These are phyloP conservation scores for Corydoras sp. DNA, from an alignment of 2,113 vertebrate genomes.

Conservation along the genomic window DNA sequence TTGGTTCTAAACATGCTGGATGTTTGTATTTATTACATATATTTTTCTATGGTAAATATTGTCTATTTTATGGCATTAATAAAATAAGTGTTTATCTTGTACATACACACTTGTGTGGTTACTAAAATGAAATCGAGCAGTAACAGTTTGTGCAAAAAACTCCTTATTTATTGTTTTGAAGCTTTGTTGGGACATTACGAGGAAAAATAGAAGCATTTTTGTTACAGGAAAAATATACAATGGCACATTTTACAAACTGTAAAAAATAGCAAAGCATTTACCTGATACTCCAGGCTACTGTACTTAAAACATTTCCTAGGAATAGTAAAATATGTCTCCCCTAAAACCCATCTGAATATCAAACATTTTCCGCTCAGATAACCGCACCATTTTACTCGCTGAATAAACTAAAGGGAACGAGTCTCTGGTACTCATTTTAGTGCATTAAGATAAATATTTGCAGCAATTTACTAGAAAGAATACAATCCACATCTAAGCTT, in stretches of 20 bases:
- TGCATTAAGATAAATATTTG: neutral
- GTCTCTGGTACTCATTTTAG: neutral
- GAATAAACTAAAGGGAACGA: neutral
- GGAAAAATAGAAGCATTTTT: constrained; percentile 50
- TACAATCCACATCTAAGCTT: too few species aligned
- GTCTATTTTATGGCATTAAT: constrained; percentile 78
- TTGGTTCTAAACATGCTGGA: constrained; percentile 65
- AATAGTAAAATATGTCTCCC: neutral
- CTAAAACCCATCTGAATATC: too few species aligned
- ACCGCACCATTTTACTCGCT: too few species aligned
- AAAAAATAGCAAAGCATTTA: constrained; percentile 28
- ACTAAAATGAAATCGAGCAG: neutral
- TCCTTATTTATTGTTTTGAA: constrained; percentile 46
- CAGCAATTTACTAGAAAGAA: neutral
- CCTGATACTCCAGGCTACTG: neutral
- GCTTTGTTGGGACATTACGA: constrained; percentile 41
- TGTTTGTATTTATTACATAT: constrained; percentile 78
- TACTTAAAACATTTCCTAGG: constrained; percentile 30
- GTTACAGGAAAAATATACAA: constrained; percentile 53
- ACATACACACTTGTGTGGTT: constrained; percentile 58
- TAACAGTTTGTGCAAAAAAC: constrained; percentile 6
- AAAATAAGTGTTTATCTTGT: constrained; percentile 80
- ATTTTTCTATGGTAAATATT: constrained; percentile 79
- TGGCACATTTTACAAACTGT: constrained; percentile 39
- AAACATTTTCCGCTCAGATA: too few species aligned